Base-by-base conservation (phyloP, 2,797 vertebrate species). In the Lates japonicus region DNA sequence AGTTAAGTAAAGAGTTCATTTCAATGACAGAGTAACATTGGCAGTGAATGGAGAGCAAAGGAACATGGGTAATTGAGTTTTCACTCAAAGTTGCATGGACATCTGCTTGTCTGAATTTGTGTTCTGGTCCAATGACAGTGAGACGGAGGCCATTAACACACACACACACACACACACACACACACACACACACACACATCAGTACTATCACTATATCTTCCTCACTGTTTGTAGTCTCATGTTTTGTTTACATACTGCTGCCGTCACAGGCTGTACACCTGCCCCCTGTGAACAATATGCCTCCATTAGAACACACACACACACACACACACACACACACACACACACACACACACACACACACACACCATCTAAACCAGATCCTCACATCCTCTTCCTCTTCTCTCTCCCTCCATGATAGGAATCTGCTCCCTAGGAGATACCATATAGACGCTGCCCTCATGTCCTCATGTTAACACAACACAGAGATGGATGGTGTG, bases 351-450 rank as follows among this genome's bases (percentile, higher is more conserved):
- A 55, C 65, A 29, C 51, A 42, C 54, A 46, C 29, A 29, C 19
- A 7, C 25, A 63, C 9, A 33, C 25, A 42, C 57, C 44, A 48
- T 11, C 13, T 29, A 20, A 25, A 42, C 9, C 13, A 16, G 7
- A 41, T 41, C 20, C 55, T 54, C 49, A 68, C 29, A 70, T 37
- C n/a, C 31, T n/a, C 14, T 35, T 22, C 35, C 46, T 29, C 57
- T 33, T 17, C 60, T 66, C 37, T 60, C 35, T 57, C 52, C 29
- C 13, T 55, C 55, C 37, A 20, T n/a, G 86, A 88, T 76, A 86
- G 64, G 70, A 90, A 90, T 91, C 88, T 83, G 76, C 80, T 78
- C 68, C 61, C 61, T 25, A 51, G 57, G 55, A 80, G 66, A 69
- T 48, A 37, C 25, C 25, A n/a, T 68, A 62, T 67, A 84, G 83